phyloP scores from a whole-genome alignment of 2,113 vertebrate species.

The Herpetotheres cachinnans region DNA sequence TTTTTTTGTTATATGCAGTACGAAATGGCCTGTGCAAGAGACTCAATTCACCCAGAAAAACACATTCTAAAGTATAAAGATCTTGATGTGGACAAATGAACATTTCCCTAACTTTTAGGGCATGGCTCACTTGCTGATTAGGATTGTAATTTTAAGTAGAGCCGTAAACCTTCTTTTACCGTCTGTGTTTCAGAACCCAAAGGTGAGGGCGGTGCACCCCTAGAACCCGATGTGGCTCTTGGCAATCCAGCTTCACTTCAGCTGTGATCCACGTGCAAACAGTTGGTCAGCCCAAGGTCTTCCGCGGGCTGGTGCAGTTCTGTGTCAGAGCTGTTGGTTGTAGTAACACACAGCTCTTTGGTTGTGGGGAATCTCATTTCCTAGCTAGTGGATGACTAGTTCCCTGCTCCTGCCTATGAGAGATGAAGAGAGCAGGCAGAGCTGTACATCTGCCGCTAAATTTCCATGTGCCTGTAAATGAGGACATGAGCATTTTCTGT shows the following conservation, averaged over 20 bases:
- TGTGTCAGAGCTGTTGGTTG: not conserved
- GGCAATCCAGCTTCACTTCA: not conserved
- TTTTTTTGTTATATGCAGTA: not conserved
- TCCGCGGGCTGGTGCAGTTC: fast-evolving
- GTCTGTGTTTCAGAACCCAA: not conserved
- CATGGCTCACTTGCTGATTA: not conserved
- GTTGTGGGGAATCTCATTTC: fast-evolving
- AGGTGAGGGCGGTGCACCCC: not conserved
- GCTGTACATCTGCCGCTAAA: not conserved
- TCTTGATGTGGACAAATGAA: not conserved
- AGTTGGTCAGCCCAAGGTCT: not conserved
- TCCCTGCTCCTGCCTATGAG: not conserved
- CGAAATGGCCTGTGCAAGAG: not conserved
- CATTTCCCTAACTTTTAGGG: not conserved
- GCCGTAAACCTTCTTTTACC: not conserved
- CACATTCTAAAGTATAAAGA: not conserved
- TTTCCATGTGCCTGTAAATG: not conserved
- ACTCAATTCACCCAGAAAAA: not conserved
- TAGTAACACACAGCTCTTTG: not conserved
- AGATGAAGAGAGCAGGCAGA: not conserved
- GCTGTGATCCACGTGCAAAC: not conserved
- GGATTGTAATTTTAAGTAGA: not conserved
- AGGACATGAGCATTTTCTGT: not conserved
- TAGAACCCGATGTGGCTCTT: not conserved
- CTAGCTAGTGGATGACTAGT: not conserved